Conservation (phyloP, 2,797 vertebrate genomes). For the Danio kyathit region DNA sequence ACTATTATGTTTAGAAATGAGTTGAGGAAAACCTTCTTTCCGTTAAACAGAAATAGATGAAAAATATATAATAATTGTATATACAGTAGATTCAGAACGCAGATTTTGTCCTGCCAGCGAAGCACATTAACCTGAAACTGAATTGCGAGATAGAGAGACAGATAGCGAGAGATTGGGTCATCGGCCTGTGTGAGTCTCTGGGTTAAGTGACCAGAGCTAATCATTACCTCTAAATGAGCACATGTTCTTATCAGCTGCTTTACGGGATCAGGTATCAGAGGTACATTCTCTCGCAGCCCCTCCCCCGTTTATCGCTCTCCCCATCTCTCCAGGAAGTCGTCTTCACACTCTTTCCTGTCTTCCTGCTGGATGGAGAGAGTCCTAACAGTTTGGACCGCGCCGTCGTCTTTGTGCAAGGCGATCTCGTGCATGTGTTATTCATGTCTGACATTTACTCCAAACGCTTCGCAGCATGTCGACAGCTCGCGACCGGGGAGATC, state of each 20-base stretch:
- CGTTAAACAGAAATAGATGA: too few species aligned
- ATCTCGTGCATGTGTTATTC: conserved; percentile 79
- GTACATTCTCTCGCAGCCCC: conserved; percentile 53
- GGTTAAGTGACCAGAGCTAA: conserved; percentile 72
- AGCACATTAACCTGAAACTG: not conserved
- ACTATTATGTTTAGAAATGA: too few species aligned
- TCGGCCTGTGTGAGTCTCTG: conserved; percentile 61
- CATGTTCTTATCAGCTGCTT: conserved; percentile 62
- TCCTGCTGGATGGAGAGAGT: conserved; percentile 62
- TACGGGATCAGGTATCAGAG: conserved; percentile 66
- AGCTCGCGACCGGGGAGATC: conserved; percentile 73
- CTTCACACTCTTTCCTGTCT: conserved; percentile 55
- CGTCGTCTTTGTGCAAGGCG: conserved; percentile 74
- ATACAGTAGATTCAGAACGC: too few species aligned
- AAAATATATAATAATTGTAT: too few species aligned
- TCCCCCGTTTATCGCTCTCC: conserved; percentile 36
- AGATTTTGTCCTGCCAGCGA: not conserved
- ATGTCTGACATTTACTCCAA: conserved; percentile 77
- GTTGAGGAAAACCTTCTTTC: too few species aligned
- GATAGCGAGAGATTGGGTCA: conserved; percentile 54
- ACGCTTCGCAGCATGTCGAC: conserved; percentile 65
- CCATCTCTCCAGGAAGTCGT: conserved; percentile 46
- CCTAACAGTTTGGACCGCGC: conserved; percentile 67
- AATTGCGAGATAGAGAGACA: not conserved
- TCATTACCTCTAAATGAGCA: conserved; percentile 69